Percentiles rank a stretch among this genome's conserved stretches.
Conservation (phyloP, 2,113 vertebrate species). For the Actinemys pallida region DNA sequence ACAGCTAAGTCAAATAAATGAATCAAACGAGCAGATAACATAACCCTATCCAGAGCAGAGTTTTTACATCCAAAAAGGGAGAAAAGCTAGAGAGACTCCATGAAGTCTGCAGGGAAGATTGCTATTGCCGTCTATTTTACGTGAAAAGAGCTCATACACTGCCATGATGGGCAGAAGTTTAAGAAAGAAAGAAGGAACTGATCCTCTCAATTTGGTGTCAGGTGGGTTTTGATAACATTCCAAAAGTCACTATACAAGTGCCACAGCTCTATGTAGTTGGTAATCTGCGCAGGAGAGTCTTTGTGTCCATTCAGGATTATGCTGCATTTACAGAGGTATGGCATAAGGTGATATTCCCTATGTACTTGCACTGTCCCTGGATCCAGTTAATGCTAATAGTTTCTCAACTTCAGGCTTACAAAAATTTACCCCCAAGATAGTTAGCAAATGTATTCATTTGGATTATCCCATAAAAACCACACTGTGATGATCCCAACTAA, state of each 20-base stretch:
- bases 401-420: neutral
- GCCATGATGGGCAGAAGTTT: neutral
- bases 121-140: neutral
- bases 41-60: neutral
- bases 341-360: neutral
- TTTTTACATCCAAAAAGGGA: conserved; percentile 64
- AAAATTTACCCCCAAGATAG: neutral
- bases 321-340: neutral
- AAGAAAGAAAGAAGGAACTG: neutral
- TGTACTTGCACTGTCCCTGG: neutral
- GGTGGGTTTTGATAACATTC: neutral
- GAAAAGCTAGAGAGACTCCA: conserved; percentile 52
- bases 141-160: neutral
- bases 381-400: neutral
- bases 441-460: neutral
- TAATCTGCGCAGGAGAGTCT: neutral
- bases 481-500: neutral
- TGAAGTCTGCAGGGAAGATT: conserved; percentile 3
- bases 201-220: neutral
- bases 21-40: conserved; percentile 16
- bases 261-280: neutral
- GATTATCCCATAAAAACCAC: neutral
- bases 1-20: neutral
- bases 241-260: neutral
- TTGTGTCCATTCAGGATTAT: neutral